Evolutionary conservation across 2,888 invertebrate genomes (phyloP).

Genomic region (Flexamia atlantica): DNA sequence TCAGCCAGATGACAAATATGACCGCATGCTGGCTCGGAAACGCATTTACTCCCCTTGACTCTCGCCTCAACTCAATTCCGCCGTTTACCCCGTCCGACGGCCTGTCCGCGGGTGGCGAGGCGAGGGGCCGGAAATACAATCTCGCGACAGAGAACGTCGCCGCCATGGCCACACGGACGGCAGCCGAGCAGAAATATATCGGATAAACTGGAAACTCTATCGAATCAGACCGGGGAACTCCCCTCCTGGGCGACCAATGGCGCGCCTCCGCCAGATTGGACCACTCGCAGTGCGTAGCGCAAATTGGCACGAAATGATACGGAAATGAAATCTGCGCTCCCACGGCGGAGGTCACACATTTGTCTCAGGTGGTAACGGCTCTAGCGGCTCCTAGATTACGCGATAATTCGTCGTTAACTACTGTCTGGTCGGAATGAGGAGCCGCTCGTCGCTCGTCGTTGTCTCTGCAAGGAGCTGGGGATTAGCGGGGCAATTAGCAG

Average conservation of each 20-base stretch:
- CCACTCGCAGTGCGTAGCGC: constrained; percentile 37
- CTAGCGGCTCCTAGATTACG: constrained; percentile 42
- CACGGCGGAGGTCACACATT: not conserved
- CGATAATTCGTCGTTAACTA: constrained; percentile 27
- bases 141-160: not conserved
- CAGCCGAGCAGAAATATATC: constrained; percentile 15
- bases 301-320: constrained; percentile 57
- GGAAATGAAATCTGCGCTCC: constrained; percentile 54
- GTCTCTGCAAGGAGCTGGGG: not conserved
- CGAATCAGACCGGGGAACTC: constrained; percentile 21
- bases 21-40: not conserved
- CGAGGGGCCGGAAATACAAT: constrained; percentile 36
- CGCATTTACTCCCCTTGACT: not conserved
- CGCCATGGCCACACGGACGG: constrained; percentile 31
- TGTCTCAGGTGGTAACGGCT: not conserved
- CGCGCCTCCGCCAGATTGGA: not conserved
- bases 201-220: constrained; percentile 37
- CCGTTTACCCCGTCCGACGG: constrained; percentile 1
- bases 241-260: constrained; percentile 29
- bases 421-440: not conserved
- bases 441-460: not conserved
- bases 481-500: not conserved
- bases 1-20: not conserved
- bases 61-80: not conserved
- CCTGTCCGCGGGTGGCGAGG: constrained; percentile 18